Conservation (phyloP, 2,888 invertebrate genomes). For the Quadroppia sp. region DNA sequence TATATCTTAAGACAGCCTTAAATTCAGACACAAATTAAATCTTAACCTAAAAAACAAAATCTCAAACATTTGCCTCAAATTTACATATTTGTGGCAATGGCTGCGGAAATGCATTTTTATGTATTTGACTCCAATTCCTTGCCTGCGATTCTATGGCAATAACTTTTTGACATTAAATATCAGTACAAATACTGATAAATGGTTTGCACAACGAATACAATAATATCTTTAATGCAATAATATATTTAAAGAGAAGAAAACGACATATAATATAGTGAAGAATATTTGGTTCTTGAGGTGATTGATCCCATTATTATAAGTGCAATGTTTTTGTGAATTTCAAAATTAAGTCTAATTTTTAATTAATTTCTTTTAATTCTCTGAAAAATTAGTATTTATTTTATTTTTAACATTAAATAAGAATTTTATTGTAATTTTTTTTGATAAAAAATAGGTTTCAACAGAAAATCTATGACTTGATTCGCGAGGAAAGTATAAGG, state of each 20-base stretch:
- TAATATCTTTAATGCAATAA: too few relatives aligned
- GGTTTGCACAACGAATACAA: background rate
- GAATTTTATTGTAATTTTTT: background rate
- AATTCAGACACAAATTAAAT: background rate
- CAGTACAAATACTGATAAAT: background rate
- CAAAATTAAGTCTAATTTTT: background rate
- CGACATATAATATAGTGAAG: background rate
- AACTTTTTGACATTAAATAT: background rate
- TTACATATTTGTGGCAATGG: background rate
- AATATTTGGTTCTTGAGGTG: slow-evolving; percentile 11
- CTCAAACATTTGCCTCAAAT: background rate
- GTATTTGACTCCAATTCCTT: too few relatives aligned
- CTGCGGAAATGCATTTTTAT: background rate
- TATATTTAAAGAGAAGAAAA: background rate
- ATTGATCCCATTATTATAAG: background rate
- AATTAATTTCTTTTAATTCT: too few relatives aligned
- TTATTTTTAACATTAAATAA: background rate
- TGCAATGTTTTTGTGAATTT: background rate
- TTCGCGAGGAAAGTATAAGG: background rate
- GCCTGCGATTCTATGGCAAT: too few relatives aligned
- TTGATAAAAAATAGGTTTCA: background rate
- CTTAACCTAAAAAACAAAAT: background rate
- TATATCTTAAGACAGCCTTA: background rate
- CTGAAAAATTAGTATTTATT: background rate
- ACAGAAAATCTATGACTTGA: background rate